Evolutionary conservation across 2,888 invertebrate genomes (phyloP).

Genomic region (Ramazzottius varieornatus): DNA sequence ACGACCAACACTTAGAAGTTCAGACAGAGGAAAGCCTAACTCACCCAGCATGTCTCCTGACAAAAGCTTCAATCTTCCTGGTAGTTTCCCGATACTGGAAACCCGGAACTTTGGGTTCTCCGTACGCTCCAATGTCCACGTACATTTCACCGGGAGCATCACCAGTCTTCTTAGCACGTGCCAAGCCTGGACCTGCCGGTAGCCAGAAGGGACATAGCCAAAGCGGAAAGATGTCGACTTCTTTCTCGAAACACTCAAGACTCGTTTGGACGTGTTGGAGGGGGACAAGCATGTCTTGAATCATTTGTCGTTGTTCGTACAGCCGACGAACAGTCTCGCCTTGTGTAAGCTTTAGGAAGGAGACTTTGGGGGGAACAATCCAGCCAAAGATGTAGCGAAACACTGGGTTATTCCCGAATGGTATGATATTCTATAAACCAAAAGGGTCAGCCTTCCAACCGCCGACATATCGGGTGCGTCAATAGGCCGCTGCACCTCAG

Average conservation of each 20-base stretch:
- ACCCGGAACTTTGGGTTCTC: constrained; percentile 35
- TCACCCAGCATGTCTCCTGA: constrained; percentile 36
- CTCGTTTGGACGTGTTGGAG: constrained; percentile 33
- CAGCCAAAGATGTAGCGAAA: constrained; percentile 49
- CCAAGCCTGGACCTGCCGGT: constrained; percentile 39
- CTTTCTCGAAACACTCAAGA: constrained; percentile 36
- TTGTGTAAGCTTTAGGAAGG: constrained; percentile 48
- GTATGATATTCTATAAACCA: constrained; percentile 39
- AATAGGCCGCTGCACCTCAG: no score
- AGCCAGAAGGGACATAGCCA: constrained; percentile 57
- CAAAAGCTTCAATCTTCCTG: constrained; percentile 40
- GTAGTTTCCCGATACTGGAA: constrained; percentile 39
- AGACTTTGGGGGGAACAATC: constrained; percentile 55
- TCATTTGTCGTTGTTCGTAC: constrained; percentile 47
- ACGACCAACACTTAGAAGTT: neutral
- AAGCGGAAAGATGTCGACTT: constrained; percentile 46
- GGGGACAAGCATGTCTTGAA: constrained; percentile 54
- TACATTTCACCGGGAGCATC: constrained; percentile 33
- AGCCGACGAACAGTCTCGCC: constrained; percentile 38
- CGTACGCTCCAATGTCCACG: constrained; percentile 55
- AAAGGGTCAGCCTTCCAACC: no score
- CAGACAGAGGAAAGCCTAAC: constrained; percentile 7
- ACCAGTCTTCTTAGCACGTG: constrained; percentile 23
- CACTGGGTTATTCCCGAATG: constrained; percentile 46
- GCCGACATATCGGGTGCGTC: no score